Percentiles rank a stretch among this genome's conserved stretches.
phyloP scores from a whole-genome alignment of 2,888 invertebrate genomes.

The Clistopyga incitator region DNA sequence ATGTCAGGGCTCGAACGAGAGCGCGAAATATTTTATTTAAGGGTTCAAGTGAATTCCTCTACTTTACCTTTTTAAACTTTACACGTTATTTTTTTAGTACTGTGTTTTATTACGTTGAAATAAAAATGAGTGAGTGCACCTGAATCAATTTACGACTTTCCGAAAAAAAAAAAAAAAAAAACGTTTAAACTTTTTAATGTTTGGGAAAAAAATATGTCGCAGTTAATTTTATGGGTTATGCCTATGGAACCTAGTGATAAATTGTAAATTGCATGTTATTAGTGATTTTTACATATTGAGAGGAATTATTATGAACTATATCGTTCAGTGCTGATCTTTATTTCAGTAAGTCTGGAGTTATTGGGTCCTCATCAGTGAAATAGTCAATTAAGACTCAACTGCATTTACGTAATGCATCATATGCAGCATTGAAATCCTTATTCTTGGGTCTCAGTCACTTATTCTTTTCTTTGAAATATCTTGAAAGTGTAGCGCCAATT shows the following conservation, averaged over 20 bases:
- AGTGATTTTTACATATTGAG: background rate
- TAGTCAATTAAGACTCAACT: no score
- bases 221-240: background rate
- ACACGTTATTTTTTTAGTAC: background rate
- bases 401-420: no score
- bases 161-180: no score
- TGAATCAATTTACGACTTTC: background rate
- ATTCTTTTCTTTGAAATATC: no score
- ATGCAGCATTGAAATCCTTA: no score
- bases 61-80: background rate
- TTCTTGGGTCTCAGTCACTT: no score
- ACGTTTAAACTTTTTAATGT: background rate
- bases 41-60: conserved; percentile 1
- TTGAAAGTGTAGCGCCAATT: no score
- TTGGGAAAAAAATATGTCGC: background rate
- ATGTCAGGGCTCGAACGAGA: background rate
- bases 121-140: background rate
- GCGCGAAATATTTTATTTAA: conserved; percentile 36
- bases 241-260: background rate
- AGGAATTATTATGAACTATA: background rate
- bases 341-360: no score
- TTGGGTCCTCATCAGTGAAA: no score
- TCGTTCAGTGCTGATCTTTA: no score
- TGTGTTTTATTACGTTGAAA: background rate
- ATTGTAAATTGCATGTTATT: background rate